These are phyloP conservation scores for Halcyon chelicuti DNA, from an alignment of 2,797 vertebrate species.

Conservation along the genomic window DNA sequence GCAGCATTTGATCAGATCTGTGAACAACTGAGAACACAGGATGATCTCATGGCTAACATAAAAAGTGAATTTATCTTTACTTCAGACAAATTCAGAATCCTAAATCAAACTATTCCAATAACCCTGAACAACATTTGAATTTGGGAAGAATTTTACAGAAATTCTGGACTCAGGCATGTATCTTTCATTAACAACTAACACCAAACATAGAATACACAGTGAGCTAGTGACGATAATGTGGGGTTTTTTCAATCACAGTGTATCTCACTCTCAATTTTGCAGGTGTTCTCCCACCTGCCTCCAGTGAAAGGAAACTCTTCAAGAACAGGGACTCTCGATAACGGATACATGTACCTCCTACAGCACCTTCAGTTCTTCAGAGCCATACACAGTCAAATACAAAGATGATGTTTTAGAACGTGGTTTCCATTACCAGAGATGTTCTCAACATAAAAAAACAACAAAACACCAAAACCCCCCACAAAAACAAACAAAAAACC, in stretches of 20 bases:
- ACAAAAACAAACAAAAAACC: neutral
- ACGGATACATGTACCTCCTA: neutral
- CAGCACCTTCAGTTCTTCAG: neutral
- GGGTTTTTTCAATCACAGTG: neutral
- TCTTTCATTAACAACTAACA: neutral
- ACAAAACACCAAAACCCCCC: neutral
- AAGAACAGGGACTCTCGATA: neutral
- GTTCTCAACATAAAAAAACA: neutral
- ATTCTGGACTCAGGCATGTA: neutral
- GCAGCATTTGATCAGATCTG: neutral
- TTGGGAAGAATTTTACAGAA: neutral
- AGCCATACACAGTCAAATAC: neutral
- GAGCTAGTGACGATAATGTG: neutral
- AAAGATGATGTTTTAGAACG: neutral
- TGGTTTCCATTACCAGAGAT: neutral
- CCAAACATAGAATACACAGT: neutral
- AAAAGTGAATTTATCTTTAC: neutral
- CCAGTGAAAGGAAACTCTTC: neutral
- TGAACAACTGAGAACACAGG: neutral
- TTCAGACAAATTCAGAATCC: neutral
- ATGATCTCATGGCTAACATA: neutral
- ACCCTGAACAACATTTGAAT: neutral
- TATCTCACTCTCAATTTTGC: neutral
- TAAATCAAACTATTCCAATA: neutral
- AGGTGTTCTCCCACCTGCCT: neutral